These are phyloP conservation scores for Caradrina kadenii DNA, from an alignment of 2,888 invertebrate species.

Conservation along the genomic window DNA sequence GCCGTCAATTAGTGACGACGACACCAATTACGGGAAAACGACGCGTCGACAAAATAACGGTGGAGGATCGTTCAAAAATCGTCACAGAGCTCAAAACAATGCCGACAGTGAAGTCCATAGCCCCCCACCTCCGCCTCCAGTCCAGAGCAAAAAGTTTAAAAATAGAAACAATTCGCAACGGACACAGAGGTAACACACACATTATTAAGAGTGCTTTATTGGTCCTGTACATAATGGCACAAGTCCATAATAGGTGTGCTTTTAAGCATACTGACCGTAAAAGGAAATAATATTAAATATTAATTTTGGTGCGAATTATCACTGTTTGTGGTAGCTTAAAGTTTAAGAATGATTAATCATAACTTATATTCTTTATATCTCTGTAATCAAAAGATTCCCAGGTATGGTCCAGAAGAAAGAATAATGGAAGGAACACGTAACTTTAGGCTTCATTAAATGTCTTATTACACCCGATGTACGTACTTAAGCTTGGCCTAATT, in stretches of 20 bases:
- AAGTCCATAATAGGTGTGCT: neutral
- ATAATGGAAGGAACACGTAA: too few relatives aligned
- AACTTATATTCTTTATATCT: too few relatives aligned
- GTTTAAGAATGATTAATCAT: too few relatives aligned
- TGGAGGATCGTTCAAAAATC: constrained; percentile 90
- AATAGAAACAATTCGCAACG: constrained; percentile 83
- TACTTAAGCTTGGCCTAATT: neutral
- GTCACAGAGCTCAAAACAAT: constrained; percentile 84
- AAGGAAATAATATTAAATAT: too few relatives aligned
- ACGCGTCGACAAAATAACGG: constrained; percentile 88
- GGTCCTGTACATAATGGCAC: neutral
- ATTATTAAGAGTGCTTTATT: constrained; percentile 4
- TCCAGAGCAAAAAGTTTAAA: constrained; percentile 86
- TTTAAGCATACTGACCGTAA: neutral
- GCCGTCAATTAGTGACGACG: constrained; percentile 91
- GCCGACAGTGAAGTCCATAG: constrained; percentile 83
- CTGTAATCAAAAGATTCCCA: too few relatives aligned
- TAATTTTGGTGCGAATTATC: too few relatives aligned
- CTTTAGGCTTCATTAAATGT: too few relatives aligned
- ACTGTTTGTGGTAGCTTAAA: too few relatives aligned
- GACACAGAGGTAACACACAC: constrained; percentile 80
- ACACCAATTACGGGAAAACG: constrained; percentile 89
- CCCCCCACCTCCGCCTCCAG: constrained; percentile 74
- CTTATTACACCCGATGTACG: too few relatives aligned
- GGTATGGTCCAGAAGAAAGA: too few relatives aligned